Conservation (phyloP, 2,797 vertebrate genomes). For the Silurus aristotelis region DNA sequence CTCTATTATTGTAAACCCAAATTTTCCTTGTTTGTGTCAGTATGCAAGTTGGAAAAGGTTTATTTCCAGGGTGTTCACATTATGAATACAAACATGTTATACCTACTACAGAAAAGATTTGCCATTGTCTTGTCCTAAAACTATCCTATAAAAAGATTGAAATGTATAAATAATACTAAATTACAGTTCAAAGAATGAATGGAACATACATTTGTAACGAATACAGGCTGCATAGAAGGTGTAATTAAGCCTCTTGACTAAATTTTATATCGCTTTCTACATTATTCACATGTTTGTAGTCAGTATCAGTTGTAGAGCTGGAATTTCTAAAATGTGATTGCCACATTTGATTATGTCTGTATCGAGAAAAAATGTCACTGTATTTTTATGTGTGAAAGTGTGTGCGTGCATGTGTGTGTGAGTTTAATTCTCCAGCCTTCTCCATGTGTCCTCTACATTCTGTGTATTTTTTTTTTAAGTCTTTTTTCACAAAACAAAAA, state of each 20-base stretch:
- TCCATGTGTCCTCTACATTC: slow-evolving; percentile 44
- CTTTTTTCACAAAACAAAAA: slow-evolving; percentile 39
- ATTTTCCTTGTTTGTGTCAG: background rate
- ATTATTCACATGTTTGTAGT: background rate
- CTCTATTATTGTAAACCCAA: background rate
- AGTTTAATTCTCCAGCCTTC: slow-evolving; percentile 37
- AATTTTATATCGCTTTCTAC: background rate
- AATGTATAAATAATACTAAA: background rate
- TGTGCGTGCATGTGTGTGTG: slow-evolving; percentile 12
- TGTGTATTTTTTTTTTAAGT: slow-evolving; percentile 8
- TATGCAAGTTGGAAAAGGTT: background rate
- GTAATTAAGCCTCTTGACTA: background rate
- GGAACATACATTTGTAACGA: background rate
- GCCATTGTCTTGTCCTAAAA: background rate
- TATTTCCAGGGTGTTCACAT: background rate
- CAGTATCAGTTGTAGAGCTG: slow-evolving; percentile 2
- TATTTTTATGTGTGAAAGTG: background rate
- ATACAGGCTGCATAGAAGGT: slow-evolving; percentile 10
- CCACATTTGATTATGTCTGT: slow-evolving; percentile 5
- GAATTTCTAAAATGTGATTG: slow-evolving; percentile 19
- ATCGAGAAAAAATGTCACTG: background rate
- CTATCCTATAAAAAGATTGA: background rate
- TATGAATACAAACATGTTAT: background rate
- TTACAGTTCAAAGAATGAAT: background rate
- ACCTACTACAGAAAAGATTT: background rate